phyloP scores from a whole-genome alignment of 2,113 vertebrate species.

The Rhinopomastus cyanomelas region DNA sequence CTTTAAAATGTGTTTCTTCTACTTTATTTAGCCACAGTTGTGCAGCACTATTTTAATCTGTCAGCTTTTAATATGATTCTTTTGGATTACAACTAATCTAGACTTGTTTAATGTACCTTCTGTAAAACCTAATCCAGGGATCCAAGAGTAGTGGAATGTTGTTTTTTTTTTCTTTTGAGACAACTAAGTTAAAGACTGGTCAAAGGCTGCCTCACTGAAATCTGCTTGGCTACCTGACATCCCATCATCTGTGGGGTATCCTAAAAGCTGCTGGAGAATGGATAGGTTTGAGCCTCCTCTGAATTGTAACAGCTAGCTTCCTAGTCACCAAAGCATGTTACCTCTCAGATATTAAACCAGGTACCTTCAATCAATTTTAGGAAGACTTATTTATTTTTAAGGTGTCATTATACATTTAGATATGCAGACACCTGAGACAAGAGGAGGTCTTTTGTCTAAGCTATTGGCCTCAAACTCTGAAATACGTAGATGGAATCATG shows the following conservation, averaged over 20 bases:
- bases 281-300: neutral
- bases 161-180: neutral
- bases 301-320: neutral
- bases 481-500: neutral
- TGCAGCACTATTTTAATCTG: neutral
- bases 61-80: neutral
- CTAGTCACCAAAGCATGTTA: neutral
- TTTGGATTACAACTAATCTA: no score
- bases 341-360: neutral
- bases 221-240: neutral
- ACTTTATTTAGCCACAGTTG: rapidly evolving
- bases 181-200: neutral
- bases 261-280: neutral
- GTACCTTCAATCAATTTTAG: neutral
- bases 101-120: neutral
- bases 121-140: neutral
- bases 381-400: neutral
- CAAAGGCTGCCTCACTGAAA: neutral
- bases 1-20: neutral
- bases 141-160: neutral
- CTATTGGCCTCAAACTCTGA: neutral
- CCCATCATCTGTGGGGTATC: rapidly evolving
- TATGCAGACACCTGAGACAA: neutral
- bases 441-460: neutral
- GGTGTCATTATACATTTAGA: neutral